Conservation (phyloP, 2,113 vertebrate genomes). For the Hemibagrus wyckioides region DNA sequence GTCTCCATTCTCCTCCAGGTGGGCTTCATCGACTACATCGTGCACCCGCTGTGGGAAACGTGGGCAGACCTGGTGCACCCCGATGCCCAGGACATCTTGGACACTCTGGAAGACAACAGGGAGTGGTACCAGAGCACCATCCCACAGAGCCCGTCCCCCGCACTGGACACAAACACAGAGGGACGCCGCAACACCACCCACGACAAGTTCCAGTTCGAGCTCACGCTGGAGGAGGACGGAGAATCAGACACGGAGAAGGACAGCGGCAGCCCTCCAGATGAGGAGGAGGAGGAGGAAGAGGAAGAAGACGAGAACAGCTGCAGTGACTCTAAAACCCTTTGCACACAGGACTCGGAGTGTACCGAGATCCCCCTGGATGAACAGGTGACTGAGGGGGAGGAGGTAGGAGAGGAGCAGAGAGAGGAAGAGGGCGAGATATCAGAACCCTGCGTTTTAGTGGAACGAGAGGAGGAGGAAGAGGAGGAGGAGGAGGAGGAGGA, state of each 20-base stretch:
- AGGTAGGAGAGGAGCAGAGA: conserved; percentile 72
- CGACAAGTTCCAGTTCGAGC: conserved; percentile 98
- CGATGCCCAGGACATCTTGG: conserved; percentile 96
- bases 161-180: conserved; percentile 87
- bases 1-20: conserved; percentile 75
- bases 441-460: conserved; percentile 75
- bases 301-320: conserved; percentile 87
- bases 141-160: conserved; percentile 94
- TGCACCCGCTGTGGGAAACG: conserved; percentile 97
- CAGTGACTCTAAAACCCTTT: conserved; percentile 97
- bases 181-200: conserved; percentile 83
- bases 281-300: conserved; percentile 83
- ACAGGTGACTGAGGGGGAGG: conserved; percentile 86
- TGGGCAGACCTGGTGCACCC: conserved; percentile 99
- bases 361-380: conserved; percentile 97
- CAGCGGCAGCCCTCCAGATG: conserved; percentile 93
- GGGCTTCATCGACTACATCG: conserved; percentile 99
- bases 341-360: conserved; percentile 96
- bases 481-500: conserved; percentile 77
- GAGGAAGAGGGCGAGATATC: conserved; percentile 75
- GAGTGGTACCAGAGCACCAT: conserved; percentile 99
- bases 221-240: conserved; percentile 94
- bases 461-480: conserved; percentile 71
- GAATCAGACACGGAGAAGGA: conserved; percentile 97
- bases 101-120: conserved; percentile 97